phyloP scores from a whole-genome alignment of 1,140 invertebrate genomes.

The Ylistrum balloti region DNA sequence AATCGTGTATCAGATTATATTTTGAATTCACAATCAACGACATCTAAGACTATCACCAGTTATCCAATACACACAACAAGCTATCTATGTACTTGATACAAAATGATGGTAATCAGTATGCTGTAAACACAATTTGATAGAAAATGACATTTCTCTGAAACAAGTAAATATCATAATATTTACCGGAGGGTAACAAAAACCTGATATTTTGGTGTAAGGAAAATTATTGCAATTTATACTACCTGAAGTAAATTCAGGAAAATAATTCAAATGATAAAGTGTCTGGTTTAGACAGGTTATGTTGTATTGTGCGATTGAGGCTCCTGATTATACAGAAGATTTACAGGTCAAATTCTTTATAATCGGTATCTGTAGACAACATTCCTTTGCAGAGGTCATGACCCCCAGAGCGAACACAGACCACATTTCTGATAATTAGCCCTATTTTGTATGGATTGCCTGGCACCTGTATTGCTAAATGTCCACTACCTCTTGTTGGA shows the following conservation, averaged over 20 bases:
- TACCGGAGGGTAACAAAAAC: too few relatives aligned
- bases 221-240: too few relatives aligned
- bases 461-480: conserved; percentile 8
- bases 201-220: too few relatives aligned
- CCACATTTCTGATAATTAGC: conserved; percentile 28
- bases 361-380: neutral
- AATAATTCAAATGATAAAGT: too few relatives aligned
- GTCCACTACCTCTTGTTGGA: neutral
- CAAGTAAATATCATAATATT: too few relatives aligned
- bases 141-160: too few relatives aligned
- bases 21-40: neutral
- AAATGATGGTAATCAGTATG: neutral
- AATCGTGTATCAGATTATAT: neutral
- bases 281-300: too few relatives aligned
- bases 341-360: neutral
- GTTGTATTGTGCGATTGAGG: neutral
- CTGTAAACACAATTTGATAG: neutral
- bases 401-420: neutral
- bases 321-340: neutral
- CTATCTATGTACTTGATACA: too few relatives aligned
- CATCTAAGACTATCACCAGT: neutral
- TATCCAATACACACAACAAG: too few relatives aligned
- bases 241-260: too few relatives aligned
- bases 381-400: neutral
- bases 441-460: conserved; percentile 12